Base-by-base conservation (phyloP, 2,888 invertebrate genomes). In the Rotaria macrura region DNA sequence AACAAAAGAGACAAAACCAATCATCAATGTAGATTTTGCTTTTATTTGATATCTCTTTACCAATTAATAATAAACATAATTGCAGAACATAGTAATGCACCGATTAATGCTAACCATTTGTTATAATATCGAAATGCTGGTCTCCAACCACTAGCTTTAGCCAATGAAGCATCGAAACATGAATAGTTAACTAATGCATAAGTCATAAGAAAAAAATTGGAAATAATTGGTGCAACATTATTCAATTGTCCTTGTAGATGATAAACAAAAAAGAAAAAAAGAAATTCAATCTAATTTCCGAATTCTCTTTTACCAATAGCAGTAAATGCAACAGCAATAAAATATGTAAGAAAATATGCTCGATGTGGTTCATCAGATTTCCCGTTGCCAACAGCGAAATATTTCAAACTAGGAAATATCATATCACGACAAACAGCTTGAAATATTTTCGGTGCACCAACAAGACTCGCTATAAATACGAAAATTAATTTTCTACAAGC, bases 1-100 rank as follows among this genome's bases (percentile, higher is more conserved):
- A 29, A 65, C 29, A 38, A 34, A n/a, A 6, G n/a, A 29, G 10
- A 43, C 10, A 43, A 43, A 43, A 43, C 6, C 5, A 43, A 7
- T 7, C 10, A 14, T 4, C 14, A 29, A 47, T 47, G 3, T 52
- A 23, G 1, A 29, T 34, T 65, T 7, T 65, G 1, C 20, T 65
- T 17, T 65, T 49, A 3, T 9, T 49, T 14, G 3, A 17, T 29
- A 29, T 65, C 96, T 87, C 95, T 95, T 89, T 93, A 92, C 95
- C 96, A 96, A 90, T 95, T 95, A 90, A 97, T 96, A 84, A 97
- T 93, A 91, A 97, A 94, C 97, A 97, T 97, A 87, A 97, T 95
- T 55, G 93, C 93, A 25, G 92, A 88, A 88, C 92, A 91, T 2
- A 91, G 86, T 85, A 91, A 87, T 83, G 91, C 89, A 84, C 91